These are phyloP conservation scores for Aeoliscus strigatus DNA, from an alignment of 2,797 vertebrate genomes.

Conservation along the genomic window DNA sequence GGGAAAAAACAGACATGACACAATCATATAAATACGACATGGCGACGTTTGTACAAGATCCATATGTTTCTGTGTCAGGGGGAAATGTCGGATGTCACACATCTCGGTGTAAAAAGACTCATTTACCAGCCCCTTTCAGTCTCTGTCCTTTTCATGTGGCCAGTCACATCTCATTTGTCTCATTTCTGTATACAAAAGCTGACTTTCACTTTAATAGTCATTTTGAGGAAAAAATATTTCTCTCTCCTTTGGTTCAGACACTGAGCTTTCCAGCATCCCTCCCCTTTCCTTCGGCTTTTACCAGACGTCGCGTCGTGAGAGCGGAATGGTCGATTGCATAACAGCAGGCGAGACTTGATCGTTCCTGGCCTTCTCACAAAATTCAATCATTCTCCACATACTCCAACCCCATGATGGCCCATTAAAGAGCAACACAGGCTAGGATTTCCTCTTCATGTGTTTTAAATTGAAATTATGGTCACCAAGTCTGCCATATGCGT, in stretches of 20 bases:
- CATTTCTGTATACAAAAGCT: constrained; percentile 35
- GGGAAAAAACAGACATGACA: constrained; percentile 60
- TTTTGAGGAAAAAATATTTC: constrained; percentile 59
- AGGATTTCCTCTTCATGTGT: constrained; percentile 74
- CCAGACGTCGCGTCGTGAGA: constrained; percentile 68
- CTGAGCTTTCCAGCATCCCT: constrained; percentile 59
- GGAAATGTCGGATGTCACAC: constrained; percentile 70
- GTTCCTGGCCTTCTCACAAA: constrained; percentile 70
- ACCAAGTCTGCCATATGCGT: constrained; percentile 60
- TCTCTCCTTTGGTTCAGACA: constrained; percentile 62
- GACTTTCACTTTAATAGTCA: constrained; percentile 56
- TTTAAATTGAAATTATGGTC: constrained; percentile 73
- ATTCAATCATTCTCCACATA: constrained; percentile 75
- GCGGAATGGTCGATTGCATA: constrained; percentile 74
- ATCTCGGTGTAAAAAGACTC: constrained; percentile 62
- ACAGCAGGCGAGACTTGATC: constrained; percentile 70
- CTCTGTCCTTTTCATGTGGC: constrained; percentile 56
- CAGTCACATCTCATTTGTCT: constrained; percentile 53
- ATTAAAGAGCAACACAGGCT: constrained; percentile 68
- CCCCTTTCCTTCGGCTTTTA: constrained; percentile 46
- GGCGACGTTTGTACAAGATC: constrained; percentile 51
- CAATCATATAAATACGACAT: constrained; percentile 56
- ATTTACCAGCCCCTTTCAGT: constrained; percentile 59
- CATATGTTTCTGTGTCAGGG: constrained; percentile 59
- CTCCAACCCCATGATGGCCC: constrained; percentile 67